A percentile compares a stretch with the other conserved stretches of the same genome.
Evolutionary conservation across 2,888 invertebrate genomes (phyloP).

Genomic region (Limenitis camilla): DNA sequence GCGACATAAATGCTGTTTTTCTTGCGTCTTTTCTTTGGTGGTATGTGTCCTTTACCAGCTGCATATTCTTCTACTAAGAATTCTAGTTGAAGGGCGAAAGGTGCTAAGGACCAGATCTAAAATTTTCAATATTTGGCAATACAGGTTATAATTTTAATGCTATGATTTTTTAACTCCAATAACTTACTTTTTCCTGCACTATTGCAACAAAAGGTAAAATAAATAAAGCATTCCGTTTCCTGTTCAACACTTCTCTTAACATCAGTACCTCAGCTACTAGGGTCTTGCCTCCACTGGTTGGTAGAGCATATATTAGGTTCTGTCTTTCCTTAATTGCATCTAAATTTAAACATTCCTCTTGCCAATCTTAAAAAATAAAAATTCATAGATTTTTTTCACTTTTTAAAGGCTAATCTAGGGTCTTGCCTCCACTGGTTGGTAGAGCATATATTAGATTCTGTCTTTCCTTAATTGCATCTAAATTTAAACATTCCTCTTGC

Average conservation of each 20-base stretch:
- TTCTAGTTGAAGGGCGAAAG: conserved; percentile 89
- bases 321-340: conserved; percentile 80
- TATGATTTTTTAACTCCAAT: neutral
- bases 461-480: conserved; percentile 81
- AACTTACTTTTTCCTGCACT: conserved; percentile 93
- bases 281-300: conserved; percentile 98
- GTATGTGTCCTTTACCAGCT: conserved; percentile 91
- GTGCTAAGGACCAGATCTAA: conserved; percentile 86
- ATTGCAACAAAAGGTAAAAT: conserved; percentile 96
- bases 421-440: conserved; percentile 98
- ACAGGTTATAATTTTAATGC: neutral
- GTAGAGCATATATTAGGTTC: conserved; percentile 93
- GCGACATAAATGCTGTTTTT: conserved; percentile 90
- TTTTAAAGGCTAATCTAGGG: conserved; percentile 75
- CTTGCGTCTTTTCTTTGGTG: conserved; percentile 82
- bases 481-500: conserved; percentile 92
- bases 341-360: conserved; percentile 90
- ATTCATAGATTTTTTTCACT: neutral
- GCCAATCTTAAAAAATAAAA: conserved; percentile 87
- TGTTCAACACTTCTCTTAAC: conserved; percentile 86
- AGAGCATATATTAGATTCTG: conserved; percentile 92
- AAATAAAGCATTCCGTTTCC: conserved; percentile 88
- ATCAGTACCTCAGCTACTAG: conserved; percentile 96
- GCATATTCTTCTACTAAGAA: conserved; percentile 98
- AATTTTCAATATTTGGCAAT: conserved; percentile 21